Evolutionary conservation across 35 echinoderm and acorn worm genomes (phyloP).

Genomic region (Ophiothrix spiculata): DNA sequence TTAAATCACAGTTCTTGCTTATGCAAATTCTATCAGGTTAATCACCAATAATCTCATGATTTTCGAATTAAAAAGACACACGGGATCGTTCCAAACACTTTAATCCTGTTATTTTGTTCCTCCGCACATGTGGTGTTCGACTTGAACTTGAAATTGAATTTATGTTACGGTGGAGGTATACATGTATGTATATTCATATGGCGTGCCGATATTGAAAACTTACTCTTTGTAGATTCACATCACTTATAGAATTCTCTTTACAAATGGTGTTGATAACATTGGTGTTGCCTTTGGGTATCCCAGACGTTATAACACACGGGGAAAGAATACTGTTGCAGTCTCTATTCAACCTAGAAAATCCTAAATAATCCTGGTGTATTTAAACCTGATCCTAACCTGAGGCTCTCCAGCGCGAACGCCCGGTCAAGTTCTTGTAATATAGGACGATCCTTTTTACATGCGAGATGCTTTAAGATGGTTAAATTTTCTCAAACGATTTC

Average conservation of each 20-base stretch:
- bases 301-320: background rate
- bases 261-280: constrained; percentile 11
- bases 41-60: background rate
- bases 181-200: background rate
- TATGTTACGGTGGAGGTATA: background rate
- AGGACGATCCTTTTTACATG: background rate
- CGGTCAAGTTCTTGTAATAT: constrained; percentile 1
- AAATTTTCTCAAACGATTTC: background rate
- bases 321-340: background rate
- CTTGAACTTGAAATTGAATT: background rate
- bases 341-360: background rate
- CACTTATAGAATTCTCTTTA: background rate
- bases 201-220: background rate
- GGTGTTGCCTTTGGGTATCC: background rate
- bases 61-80: background rate
- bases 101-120: background rate
- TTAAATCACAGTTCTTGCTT: background rate
- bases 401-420: background rate
- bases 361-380: constrained; percentile 13
- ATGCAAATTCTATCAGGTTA: background rate
- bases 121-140: background rate
- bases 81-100: background rate
- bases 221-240: background rate
- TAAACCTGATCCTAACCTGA: background rate
- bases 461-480: background rate